Percentiles rank a stretch among this genome's conserved stretches.
These are phyloP conservation scores for Nemopilema nomurai DNA, from an alignment of 30 jellyfish, hydroid and myxozoan species.

Conservation along the genomic window DNA sequence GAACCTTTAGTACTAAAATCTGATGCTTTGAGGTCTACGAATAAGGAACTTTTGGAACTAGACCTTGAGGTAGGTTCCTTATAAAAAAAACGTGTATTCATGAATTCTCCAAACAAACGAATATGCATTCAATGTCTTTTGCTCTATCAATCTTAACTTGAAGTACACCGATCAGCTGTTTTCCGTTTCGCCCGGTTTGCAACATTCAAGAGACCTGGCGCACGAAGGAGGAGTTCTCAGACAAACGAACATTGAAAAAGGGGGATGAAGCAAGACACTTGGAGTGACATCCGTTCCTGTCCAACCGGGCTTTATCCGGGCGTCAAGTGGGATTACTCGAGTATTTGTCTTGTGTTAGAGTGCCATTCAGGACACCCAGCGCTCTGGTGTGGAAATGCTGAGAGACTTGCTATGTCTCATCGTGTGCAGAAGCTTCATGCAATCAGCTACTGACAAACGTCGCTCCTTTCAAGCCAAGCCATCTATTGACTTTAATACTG, in stretches of 20 bases:
- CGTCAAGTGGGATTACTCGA: slow-evolving; percentile 6
- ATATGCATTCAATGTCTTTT: too few relatives aligned
- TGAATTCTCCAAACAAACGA: too few relatives aligned
- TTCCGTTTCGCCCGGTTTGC: neutral
- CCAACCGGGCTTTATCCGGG: slow-evolving; percentile 41
- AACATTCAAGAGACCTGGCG: neutral
- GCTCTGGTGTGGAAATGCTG: slow-evolving; percentile 10
- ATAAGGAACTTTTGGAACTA: too few relatives aligned
- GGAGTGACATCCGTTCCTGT: neutral
- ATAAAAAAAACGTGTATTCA: too few relatives aligned
- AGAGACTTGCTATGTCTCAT: neutral
- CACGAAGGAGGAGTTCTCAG: neutral
- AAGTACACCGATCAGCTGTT: neutral
- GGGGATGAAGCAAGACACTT: neutral
- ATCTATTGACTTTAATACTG: neutral
- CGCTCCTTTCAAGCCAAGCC: slow-evolving; percentile 2
- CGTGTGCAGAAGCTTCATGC: neutral
- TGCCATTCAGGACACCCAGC: neutral
- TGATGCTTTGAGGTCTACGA: too few relatives aligned
- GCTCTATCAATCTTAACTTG: neutral
- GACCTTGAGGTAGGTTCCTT: too few relatives aligned
- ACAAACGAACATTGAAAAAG: neutral
- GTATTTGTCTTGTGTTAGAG: slow-evolving; percentile 17
- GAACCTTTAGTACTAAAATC: too few relatives aligned
- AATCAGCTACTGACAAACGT: slow-evolving; percentile 10